Evolutionary conservation across 2,888 invertebrate species (phyloP).

Genomic region (Leucoma salicis): DNA sequence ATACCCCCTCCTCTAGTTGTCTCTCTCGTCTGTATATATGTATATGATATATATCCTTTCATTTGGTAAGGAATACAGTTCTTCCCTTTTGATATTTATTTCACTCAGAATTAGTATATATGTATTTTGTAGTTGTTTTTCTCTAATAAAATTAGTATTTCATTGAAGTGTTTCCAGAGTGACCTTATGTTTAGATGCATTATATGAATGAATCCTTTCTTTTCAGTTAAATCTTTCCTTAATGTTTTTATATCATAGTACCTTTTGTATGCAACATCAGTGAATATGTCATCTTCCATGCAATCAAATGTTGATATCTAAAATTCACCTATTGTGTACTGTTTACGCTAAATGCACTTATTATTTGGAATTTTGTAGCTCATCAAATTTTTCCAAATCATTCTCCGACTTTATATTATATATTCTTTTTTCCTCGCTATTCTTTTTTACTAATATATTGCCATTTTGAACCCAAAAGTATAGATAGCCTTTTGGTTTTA

Average conservation of each 20-base stretch:
- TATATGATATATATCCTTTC: conserved; percentile 1
- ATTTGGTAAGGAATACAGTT: conserved; percentile 1
- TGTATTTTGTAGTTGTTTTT: neutral
- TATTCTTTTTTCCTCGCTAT: conserved; percentile 12
- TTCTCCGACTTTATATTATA: conserved; percentile 5
- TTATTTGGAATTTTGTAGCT: neutral
- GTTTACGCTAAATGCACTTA: neutral
- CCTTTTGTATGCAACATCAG: neutral
- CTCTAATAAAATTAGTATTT: conserved; percentile 1
- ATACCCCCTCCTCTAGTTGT: conserved; percentile 1
- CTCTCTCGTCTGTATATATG: neutral
- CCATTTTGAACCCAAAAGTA: conserved; percentile 16
- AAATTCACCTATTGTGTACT: conserved; percentile 1
- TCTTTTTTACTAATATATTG: conserved; percentile 12
- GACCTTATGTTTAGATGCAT: conserved; percentile 3
- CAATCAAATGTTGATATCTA: conserved; percentile 5
- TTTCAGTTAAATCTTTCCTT: neutral
- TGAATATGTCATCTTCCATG: neutral
- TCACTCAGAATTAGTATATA: neutral
- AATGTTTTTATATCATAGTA: neutral
- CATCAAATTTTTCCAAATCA: neutral
- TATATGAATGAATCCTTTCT: neutral
- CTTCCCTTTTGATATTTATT: conserved; percentile 1
- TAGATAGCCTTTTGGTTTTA: conserved; percentile 5
- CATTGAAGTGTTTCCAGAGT: conserved; percentile 3